phyloP scores from a whole-genome alignment of 2,797 vertebrate genomes.

The Otolemur crassicaudatus region DNA sequence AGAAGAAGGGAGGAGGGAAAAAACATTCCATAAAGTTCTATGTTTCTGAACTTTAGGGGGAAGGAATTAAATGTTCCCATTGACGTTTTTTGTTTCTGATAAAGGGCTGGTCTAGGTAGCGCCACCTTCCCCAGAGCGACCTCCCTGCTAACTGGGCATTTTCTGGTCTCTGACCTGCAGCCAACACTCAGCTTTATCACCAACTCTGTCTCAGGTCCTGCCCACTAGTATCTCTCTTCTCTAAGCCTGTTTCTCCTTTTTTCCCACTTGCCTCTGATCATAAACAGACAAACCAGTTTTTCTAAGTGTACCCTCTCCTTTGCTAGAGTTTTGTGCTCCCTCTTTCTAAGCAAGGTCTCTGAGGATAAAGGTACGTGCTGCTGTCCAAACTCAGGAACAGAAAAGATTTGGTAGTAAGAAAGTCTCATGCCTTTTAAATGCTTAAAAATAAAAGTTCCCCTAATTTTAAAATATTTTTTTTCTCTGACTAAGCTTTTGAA shows the following conservation, averaged over 20 bases:
- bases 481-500: neutral
- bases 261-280: neutral
- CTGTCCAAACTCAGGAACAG: neutral
- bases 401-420: neutral
- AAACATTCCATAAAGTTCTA: neutral
- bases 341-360: neutral
- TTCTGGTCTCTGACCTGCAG: neutral
- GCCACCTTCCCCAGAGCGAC: neutral
- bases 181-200: fast-evolving
- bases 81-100: neutral
- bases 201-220: neutral
- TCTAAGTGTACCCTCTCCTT: neutral
- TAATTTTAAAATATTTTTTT: neutral
- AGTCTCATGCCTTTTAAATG: neutral
- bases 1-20: neutral
- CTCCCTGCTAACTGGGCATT: neutral
- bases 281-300: neutral
- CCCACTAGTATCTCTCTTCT: neutral
- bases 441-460: neutral
- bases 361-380: no score
- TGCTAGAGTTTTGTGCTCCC: neutral
- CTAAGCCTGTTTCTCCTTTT: neutral
- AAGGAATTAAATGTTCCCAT: neutral
- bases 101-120: neutral
- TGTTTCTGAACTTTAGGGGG: neutral